These are phyloP conservation scores for Amphilophus citrinellus DNA, from an alignment of 2,113 vertebrate genomes.

Conservation along the genomic window DNA sequence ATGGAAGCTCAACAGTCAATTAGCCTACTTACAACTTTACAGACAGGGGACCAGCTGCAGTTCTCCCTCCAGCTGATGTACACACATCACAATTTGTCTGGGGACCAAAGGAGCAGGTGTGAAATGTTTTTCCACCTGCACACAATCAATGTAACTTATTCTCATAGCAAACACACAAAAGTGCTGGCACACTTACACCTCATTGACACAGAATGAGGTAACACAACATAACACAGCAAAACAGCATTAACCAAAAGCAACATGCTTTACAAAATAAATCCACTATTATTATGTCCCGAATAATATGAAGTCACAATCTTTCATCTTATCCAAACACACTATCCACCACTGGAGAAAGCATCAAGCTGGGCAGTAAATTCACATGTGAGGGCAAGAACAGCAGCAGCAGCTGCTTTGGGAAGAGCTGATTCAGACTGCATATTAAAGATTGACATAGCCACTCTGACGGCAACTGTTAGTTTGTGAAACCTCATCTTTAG, in stretches of 20 bases:
- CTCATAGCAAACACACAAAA: neutral
- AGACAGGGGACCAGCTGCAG: conserved; percentile 39
- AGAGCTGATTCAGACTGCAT: neutral
- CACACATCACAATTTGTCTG: conserved; percentile 19
- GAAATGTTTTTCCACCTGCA: conserved; percentile 24
- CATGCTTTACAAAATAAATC: neutral
- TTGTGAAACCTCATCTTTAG: neutral
- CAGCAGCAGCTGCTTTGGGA: neutral
- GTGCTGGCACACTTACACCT: neutral
- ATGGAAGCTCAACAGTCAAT: conserved; percentile 48
- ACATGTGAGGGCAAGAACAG: neutral
- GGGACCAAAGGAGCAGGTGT: conserved; percentile 45
- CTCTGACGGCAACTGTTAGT: neutral
- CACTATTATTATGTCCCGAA: neutral
- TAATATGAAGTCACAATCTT: neutral
- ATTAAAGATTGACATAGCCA: neutral
- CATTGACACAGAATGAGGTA: neutral
- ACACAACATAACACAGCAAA: neutral
- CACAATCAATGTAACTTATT: neutral
- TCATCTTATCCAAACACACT: neutral
- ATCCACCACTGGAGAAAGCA: too few relatives aligned
- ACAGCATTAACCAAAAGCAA: neutral
- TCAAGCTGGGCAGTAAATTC: neutral
- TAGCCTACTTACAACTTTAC: conserved; percentile 42
- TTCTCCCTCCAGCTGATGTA: conserved; percentile 16